phyloP scores from a whole-genome alignment of 1,140 invertebrate species.

The Formica exsecta region DNA sequence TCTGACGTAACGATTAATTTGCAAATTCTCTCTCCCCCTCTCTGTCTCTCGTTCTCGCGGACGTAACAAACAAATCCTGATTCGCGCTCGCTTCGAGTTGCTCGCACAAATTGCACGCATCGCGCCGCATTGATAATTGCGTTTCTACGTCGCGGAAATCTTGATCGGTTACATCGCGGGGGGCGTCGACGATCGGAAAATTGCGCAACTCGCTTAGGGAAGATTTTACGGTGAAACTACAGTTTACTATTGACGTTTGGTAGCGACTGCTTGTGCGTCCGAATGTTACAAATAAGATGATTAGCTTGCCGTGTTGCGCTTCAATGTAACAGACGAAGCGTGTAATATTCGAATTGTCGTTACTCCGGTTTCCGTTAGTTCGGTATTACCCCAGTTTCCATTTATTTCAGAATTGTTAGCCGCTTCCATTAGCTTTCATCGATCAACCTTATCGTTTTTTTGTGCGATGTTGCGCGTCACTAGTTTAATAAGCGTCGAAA shows the following conservation, averaged over 20 bases:
- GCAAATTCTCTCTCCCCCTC: conserved; percentile 23
- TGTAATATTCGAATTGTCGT: conserved; percentile 22
- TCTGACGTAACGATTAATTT: conserved; percentile 69
- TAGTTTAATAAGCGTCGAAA: neutral
- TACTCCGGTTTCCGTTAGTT: conserved; percentile 36
- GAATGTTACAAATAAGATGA: conserved; percentile 52
- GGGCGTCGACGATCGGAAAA: conserved; percentile 17
- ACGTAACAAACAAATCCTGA: neutral
- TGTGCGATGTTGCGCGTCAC: conserved; percentile 11
- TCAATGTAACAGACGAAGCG: conserved; percentile 26
- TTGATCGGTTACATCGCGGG: neutral
- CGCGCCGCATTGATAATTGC: neutral
- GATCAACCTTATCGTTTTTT: conserved; percentile 6
- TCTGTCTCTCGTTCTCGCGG: too few relatives aligned
- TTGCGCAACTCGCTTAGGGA: neutral
- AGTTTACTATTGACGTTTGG: neutral
- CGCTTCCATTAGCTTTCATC: conserved; percentile 1
- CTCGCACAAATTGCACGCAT: neutral
- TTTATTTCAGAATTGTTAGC: conserved; percentile 44
- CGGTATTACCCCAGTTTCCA: conserved; percentile 30
- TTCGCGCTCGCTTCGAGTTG: neutral
- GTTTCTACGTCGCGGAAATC: neutral
- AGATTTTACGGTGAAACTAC: neutral
- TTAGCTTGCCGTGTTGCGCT: conserved; percentile 31
- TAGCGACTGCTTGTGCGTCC: neutral